A percentile compares a stretch with the other conserved stretches of the same genome.
Evolutionary conservation across 2,113 vertebrate genomes (phyloP).

Genomic region (Corvus moneduloides): DNA sequence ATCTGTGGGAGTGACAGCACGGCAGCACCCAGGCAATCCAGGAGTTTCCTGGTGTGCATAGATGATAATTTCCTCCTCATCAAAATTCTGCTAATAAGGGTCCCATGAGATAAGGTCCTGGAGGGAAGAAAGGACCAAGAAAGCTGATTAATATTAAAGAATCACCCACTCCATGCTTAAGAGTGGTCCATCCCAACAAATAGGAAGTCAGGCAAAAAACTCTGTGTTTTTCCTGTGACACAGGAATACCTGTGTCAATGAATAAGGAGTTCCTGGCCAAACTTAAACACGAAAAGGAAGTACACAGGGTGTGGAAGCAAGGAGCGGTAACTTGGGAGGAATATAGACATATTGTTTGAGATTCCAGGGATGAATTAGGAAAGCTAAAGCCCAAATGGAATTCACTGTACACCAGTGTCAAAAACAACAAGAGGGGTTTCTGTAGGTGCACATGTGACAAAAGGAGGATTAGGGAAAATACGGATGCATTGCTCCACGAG

Average conservation of each 20-base stretch:
- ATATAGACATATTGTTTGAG: neutral
- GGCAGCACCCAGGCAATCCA: neutral
- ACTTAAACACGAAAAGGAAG: neutral
- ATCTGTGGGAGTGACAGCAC: neutral
- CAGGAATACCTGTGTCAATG: too few relatives aligned
- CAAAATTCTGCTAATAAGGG: neutral
- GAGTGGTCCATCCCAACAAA: neutral
- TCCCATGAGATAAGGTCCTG: neutral
- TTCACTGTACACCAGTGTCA: neutral
- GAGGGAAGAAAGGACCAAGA: neutral
- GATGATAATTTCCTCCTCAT: neutral
- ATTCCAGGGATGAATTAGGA: neutral
- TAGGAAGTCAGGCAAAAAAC: neutral
- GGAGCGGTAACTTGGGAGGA: rapidly evolving
- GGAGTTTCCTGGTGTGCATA: neutral
- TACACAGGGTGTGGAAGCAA: neutral
- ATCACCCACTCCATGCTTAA: neutral
- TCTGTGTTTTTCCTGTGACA: too few relatives aligned
- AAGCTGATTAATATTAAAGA: neutral
- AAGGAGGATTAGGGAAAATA: neutral
- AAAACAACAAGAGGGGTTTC: neutral
- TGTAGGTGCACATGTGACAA: neutral
- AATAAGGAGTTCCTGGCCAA: neutral
- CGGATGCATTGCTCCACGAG: rapidly evolving
- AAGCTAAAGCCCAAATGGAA: neutral